These are phyloP conservation scores for Frankliniella fusca DNA, from an alignment of 2,888 invertebrate genomes.

Conservation along the genomic window DNA sequence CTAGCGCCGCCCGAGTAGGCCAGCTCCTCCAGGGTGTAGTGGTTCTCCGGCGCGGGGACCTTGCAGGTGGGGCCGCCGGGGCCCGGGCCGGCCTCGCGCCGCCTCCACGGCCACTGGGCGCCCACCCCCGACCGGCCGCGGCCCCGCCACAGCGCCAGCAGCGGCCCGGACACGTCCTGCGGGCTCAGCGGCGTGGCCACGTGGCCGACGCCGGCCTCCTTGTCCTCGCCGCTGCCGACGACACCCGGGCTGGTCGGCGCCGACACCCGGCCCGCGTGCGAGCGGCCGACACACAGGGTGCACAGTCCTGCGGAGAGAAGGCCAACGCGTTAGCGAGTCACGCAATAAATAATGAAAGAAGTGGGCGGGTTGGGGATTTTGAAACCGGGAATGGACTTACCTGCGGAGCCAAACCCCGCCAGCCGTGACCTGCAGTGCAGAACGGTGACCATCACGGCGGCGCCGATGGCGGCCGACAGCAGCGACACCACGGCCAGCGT, in stretches of 20 bases:
- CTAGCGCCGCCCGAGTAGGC: conserved; percentile 31
- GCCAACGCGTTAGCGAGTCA: not conserved
- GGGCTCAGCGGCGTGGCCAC: conserved; percentile 32
- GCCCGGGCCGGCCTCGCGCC: conserved; percentile 40
- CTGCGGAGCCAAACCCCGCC: not conserved
- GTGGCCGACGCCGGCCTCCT: conserved; percentile 33
- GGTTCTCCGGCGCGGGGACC: conserved; percentile 59
- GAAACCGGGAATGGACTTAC: not conserved
- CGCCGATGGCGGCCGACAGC: conserved; percentile 65
- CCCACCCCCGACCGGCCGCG: conserved; percentile 37
- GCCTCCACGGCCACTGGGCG: conserved; percentile 33
- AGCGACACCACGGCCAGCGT: conserved; percentile 67
- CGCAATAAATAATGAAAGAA: not conserved
- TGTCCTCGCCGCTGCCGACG: conserved; percentile 30
- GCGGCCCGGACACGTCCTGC: conserved; percentile 28
- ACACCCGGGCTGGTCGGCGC: conserved; percentile 19
- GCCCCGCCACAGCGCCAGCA: conserved; percentile 47
- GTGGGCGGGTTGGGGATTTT: not conserved
- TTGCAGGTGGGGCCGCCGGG: conserved; percentile 48
- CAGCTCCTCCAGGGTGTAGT: conserved; percentile 65
- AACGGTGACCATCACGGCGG: conserved; percentile 66
- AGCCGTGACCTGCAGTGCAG: conserved; percentile 62
- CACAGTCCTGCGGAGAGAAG: not conserved
- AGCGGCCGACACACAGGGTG: conserved; percentile 5
- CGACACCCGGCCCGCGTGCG: not conserved